phyloP scores from a whole-genome alignment of 2,888 invertebrate genomes.

The Lamellibrachia satsuma region DNA sequence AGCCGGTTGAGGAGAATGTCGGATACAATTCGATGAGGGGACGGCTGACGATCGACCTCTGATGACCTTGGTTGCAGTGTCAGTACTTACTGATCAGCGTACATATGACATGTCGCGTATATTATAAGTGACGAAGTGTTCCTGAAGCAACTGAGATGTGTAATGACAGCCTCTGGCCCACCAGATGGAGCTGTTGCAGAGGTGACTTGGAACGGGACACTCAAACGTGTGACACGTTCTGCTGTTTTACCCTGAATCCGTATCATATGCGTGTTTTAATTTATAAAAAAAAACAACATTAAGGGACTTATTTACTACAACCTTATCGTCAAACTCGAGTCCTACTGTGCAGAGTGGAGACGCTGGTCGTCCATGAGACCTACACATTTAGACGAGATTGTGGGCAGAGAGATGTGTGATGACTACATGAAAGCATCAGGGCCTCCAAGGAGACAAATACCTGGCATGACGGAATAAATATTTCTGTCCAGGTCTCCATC shows the following conservation, averaged over 20 bases:
- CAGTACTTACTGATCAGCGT: background rate
- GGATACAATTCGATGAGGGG: conserved; percentile 21
- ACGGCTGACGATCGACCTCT: conserved; percentile 17
- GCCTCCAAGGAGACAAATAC: background rate
- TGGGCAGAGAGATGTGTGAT: background rate
- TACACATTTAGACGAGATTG: background rate
- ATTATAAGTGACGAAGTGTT: too few relatives aligned
- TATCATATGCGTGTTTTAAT: background rate
- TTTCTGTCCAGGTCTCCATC: background rate
- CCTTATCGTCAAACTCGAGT: background rate
- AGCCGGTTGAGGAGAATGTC: background rate
- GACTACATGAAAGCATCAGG: background rate
- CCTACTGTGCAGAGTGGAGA: background rate
- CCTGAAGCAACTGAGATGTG: background rate
- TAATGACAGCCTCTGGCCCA: background rate
- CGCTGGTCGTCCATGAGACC: background rate
- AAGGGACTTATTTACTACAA: background rate
- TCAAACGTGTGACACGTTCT: background rate
- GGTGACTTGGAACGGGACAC: background rate
- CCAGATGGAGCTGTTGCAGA: background rate
- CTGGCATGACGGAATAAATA: background rate
- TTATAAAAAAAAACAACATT: background rate
- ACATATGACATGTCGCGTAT: too few relatives aligned
- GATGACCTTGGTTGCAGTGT: background rate
- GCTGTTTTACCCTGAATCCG: background rate